A percentile compares a stretch with the other conserved stretches of the same genome.
Conservation (phyloP, 2,113 vertebrate species). For the Dasyurus viverrinus region DNA sequence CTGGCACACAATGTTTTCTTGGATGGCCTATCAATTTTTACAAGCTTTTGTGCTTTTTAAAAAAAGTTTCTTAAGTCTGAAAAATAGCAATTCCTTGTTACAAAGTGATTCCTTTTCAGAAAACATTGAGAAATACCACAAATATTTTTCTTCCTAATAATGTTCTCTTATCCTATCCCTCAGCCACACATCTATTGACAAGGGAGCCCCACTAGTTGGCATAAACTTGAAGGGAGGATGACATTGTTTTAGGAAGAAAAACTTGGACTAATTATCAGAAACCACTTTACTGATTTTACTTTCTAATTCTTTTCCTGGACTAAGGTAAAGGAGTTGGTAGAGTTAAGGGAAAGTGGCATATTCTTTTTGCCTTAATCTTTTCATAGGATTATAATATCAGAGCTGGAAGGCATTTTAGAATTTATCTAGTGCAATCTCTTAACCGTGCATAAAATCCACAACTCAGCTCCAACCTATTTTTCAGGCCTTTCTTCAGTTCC, state of each 20-base stretch:
- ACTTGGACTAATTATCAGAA: not conserved
- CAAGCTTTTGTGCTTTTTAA: not conserved
- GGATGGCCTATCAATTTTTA: not conserved
- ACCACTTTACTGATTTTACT: not conserved
- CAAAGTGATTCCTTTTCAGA: not conserved
- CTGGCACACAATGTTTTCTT: not conserved
- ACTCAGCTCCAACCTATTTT: not conserved
- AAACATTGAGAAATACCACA: not conserved
- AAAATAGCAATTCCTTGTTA: not conserved
- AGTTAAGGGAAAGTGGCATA: not conserved
- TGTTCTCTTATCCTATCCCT: not conserved
- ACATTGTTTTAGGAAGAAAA: not conserved
- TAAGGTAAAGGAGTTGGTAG: not conserved
- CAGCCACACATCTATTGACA: not conserved
- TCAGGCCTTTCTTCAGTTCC: not conserved
- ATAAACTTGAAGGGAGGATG: not conserved
- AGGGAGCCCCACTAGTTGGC: not conserved
- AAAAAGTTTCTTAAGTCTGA: not conserved
- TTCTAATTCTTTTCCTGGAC: not conserved
- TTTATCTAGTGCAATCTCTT: not conserved
- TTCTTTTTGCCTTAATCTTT: not conserved
- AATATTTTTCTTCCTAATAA: not conserved
- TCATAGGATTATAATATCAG: not conserved
- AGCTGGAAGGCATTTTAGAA: not conserved
- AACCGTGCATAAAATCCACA: not conserved